Conservation (phyloP, 2,797 vertebrate species). For the Poeciliopsis presidionis region DNA sequence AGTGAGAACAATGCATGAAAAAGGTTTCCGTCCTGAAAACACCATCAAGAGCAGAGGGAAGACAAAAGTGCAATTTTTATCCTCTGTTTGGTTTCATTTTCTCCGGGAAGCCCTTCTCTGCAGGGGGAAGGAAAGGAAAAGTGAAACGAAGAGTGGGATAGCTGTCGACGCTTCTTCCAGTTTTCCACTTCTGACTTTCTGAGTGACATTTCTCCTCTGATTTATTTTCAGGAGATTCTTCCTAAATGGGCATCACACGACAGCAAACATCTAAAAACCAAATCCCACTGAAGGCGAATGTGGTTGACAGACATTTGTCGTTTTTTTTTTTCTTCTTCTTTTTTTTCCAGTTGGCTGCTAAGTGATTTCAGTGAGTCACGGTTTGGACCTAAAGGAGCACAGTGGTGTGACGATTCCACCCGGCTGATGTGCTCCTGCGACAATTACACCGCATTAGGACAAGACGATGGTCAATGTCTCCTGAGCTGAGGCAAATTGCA, state of each 20-base stretch:
- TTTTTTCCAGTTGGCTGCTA: constrained; percentile 53
- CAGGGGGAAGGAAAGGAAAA: constrained; percentile 48
- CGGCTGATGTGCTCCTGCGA: constrained; percentile 62
- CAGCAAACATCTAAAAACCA: constrained; percentile 34
- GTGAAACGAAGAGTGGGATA: constrained; percentile 41
- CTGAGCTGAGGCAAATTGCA: constrained; percentile 85
- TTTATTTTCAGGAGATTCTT: constrained; percentile 50
- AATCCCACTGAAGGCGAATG: constrained; percentile 44
- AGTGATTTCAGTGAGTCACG: constrained; percentile 57
- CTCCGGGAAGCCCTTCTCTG: constrained; percentile 50
- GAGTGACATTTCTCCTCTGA: constrained; percentile 46
- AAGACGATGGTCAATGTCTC: constrained; percentile 77
- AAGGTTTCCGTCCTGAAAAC: neutral
- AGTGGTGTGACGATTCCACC: constrained; percentile 48
- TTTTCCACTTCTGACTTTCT: constrained; percentile 39
- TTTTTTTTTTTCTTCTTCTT: constrained; percentile 43
- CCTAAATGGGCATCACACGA: constrained; percentile 42
- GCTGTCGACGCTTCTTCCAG: constrained; percentile 16
- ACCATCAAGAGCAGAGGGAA: constrained; percentile 46
- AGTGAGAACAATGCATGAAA: constrained; percentile 58
- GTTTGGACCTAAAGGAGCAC: constrained; percentile 52
- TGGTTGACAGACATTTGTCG: constrained; percentile 51
- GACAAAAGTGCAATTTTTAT: constrained; percentile 66
- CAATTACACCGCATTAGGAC: constrained; percentile 84
- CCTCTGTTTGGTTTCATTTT: constrained; percentile 74